Evolutionary conservation across 2,797 vertebrate genomes (phyloP), one percentile per base, ranked within the genome.

Genomic region (Galago senegalensis): DNA sequence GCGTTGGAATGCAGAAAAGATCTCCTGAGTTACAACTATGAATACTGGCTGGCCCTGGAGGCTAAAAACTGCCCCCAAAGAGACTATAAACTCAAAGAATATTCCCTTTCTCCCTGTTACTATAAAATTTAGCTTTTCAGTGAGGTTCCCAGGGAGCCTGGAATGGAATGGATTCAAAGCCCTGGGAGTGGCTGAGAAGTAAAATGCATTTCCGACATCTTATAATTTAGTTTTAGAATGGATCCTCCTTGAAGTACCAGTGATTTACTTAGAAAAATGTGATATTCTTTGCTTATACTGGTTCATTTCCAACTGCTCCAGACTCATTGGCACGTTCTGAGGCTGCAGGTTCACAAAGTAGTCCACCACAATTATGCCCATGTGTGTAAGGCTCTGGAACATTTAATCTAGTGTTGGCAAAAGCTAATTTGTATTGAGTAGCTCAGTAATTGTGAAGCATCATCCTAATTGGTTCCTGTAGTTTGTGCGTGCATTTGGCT

Each of bases 171-270:
- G 18, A 72, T 91, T 65, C 65, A 92, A 76, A 63, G 16, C 20
- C 27, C 61, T 77, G 29, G 61, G 17, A 29, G 17, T 69, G 31
- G 5, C 13, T 17, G 20, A 77, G 40, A 88, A 27, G 5, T 5
- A 70, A 53, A 29, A 1, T 70, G 31, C 18, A 29, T 87, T 86
- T 65, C 43, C 56, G 75, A 1, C 37, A 13, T 37, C 34, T 53
- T 86, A 23, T 49, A 95, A 53, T 46, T 92, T 77, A 80, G 37
- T 72, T 8, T 90, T 37, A 82, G n/a, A 89, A 76, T 63, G 60
- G n/a, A 20, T 34, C 20, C 16, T 82, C 76, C 34, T 70, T n/a
- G 40, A 70, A 23, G 9, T 20, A 43, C 16, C 11, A 16, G 25
- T 53, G 27, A 43, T 61, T 56, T 34, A 25, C 49, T 81, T 37